Evolutionary conservation across 2,888 invertebrate genomes (phyloP).

Genomic region (Hipparchia semele): DNA sequence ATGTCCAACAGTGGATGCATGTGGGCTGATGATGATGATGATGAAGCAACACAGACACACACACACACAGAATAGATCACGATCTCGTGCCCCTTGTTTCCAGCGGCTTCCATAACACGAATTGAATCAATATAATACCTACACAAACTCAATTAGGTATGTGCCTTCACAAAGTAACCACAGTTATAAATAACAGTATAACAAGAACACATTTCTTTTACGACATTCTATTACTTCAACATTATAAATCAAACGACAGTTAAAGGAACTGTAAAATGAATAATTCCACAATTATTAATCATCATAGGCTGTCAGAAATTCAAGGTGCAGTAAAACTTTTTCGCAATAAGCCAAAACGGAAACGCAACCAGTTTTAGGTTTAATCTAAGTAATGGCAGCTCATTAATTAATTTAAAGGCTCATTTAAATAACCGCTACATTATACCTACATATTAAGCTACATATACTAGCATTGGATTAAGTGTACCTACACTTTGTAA

Average conservation of each 20-base stretch:
- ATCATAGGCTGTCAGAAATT: background rate
- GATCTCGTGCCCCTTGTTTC: no score
- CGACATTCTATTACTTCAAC: conserved; percentile 29
- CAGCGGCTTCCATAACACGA: no score
- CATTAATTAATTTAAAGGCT: background rate
- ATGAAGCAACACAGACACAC: no score
- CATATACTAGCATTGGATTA: background rate
- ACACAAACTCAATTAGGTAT: background rate
- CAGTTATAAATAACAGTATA: conserved; percentile 40
- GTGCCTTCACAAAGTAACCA: background rate
- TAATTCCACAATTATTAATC: background rate
- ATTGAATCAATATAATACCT: no score
- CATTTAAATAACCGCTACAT: background rate
- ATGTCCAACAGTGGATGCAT: no score
- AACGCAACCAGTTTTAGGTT: background rate
- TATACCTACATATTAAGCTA: background rate
- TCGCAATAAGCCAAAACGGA: background rate
- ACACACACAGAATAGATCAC: no score
- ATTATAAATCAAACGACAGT: conserved; percentile 41
- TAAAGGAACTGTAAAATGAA: conserved; percentile 32
- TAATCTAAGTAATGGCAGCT: background rate
- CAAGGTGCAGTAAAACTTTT: background rate
- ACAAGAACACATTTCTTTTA: conserved; percentile 42
- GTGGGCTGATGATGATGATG: background rate
- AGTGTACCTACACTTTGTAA: no score